Base-by-base conservation (phyloP, 1,140 invertebrate genomes). In the Maniola jurtina region DNA sequence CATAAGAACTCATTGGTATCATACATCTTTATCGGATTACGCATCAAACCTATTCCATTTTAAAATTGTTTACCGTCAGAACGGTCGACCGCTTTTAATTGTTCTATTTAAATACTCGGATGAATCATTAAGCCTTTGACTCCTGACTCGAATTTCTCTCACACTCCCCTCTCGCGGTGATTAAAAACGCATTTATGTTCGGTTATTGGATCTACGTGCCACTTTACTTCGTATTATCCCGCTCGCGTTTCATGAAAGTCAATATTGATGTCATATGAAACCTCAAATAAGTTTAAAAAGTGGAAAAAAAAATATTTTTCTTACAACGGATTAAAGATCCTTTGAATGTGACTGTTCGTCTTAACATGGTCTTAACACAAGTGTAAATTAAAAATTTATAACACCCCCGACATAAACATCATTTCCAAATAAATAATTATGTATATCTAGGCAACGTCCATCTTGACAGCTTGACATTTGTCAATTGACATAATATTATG, bases 161-260 rank as follows among this genome's bases (percentile, higher is more conserved):
- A 69, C 70, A 67, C 68, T 70, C 64, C 67, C 71, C 56, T 68
- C 68, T 71, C 54, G 59, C 67, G 74, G 75, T 80, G 76, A 83
- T 83, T 81, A 80, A 80, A 81, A 79, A 79, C 73, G 71, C 79
- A 80, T 83, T 83, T 79, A 70, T 70, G 68, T 73, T 72, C 60
- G 61, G 71, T 69, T 76, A 71, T 73, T 70, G 64, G 62, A 76
- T 77, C 58, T 61, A 66, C 58, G 70, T 54, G 66, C 64, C 72
- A 72, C 72, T 75, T 75, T 70, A 73, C 61, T 64, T 63, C 61
- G 61, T 67, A 64, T 73, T 70, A 66, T 73, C 57, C 64, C 56
- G 57, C 35, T 36, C 34, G 62, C 35, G 36, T 64, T 64, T 69
- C 57, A 56, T 38, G 52, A 40, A 11, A 56, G 48, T 64, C 58